Conservation (phyloP, 2,888 invertebrate genomes). For the Leptarthrus brevirostris region DNA sequence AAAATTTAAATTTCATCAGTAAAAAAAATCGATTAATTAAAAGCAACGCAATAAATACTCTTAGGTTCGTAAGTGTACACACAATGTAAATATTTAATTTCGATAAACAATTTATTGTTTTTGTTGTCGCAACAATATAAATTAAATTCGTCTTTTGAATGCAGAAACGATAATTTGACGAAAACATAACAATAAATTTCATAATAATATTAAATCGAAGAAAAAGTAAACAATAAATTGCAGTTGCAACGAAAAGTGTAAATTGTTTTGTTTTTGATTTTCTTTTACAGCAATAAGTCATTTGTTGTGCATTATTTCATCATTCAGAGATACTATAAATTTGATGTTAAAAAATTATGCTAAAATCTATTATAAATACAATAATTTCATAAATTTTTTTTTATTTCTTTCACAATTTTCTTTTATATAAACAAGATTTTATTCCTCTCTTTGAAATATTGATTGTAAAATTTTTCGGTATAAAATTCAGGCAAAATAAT, state of each 20-base stretch:
- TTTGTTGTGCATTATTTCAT: constrained; percentile 38
- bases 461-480: too few relatives aligned
- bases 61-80: too few relatives aligned
- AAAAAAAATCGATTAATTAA: background rate
- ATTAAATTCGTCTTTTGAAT: background rate
- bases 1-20: background rate
- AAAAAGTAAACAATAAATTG: background rate
- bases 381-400: constrained; percentile 19
- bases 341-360: constrained; percentile 30
- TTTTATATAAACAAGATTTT: constrained; percentile 17
- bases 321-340: constrained; percentile 30
- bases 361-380: constrained; percentile 38
- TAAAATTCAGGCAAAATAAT: too few relatives aligned
- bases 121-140: too few relatives aligned
- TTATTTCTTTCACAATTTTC: background rate
- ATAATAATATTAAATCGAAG: background rate
- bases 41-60: too few relatives aligned
- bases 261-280: background rate
- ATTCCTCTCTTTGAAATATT: too few relatives aligned
- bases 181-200: background rate
- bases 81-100: too few relatives aligned
- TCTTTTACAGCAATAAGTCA: background rate
- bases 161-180: too few relatives aligned
- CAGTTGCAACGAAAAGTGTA: background rate
- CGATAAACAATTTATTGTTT: too few relatives aligned